A percentile compares a stretch with the other conserved stretches of the same genome.
Evolutionary conservation across 2,113 vertebrate species (phyloP).

Genomic region (Chelonoidis abingdonii): DNA sequence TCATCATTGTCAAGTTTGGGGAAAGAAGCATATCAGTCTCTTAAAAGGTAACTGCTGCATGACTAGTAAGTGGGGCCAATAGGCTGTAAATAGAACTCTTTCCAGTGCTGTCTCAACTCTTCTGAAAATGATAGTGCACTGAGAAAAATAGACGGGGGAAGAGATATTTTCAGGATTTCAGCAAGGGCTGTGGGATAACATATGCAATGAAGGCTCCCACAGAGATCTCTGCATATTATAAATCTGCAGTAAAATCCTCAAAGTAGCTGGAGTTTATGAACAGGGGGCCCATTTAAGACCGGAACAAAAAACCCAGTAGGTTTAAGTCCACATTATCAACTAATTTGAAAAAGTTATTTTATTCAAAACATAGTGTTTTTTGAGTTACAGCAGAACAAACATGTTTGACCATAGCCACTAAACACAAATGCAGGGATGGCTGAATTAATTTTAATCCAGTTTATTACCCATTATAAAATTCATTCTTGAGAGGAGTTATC

Average conservation of each 20-base stretch:
- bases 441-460: not conserved
- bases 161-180: not conserved
- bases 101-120: not conserved
- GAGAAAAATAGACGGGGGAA: not conserved
- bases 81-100: not conserved
- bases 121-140: not conserved
- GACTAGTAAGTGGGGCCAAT: not conserved
- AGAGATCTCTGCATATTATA: not conserved
- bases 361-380: not conserved
- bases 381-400: not conserved
- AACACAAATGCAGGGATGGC: not conserved
- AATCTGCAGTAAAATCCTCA: fast-evolving
- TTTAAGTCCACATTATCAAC: not conserved
- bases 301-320: not conserved
- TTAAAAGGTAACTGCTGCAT: not conserved
- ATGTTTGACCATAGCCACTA: fast-evolving
- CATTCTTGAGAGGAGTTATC: conserved; percentile 43
- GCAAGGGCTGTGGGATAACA: not conserved
- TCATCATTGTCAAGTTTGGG: not conserved
- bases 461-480: conserved; percentile 32
- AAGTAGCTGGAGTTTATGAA: not conserved
- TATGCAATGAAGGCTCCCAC: fast-evolving
- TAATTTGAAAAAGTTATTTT: not conserved
- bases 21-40: fast-evolving
- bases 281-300: not conserved